Base-by-base conservation (phyloP, 2,113 vertebrate species). In the Halcyon senegalensis region DNA sequence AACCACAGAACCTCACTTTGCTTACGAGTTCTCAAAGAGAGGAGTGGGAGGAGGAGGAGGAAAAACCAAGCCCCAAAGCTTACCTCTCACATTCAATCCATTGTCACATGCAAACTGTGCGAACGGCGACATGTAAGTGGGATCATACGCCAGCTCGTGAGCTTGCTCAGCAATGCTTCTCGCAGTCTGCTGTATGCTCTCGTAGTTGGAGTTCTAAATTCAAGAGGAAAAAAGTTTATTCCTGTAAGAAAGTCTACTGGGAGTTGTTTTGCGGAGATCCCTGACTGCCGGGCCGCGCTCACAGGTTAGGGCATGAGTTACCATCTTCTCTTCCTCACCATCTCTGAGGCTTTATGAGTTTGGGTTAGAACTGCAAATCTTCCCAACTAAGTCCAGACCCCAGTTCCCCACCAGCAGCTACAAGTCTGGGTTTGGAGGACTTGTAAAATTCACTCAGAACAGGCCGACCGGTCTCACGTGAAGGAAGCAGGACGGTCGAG, bases 41-140 rank as follows among this genome's bases (percentile, higher is more conserved):
- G 55, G 44, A 81, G 48, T 8, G 35, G 89, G 90, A 78, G 48
- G 56, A 64, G 78, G 56, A 74, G 53, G 4, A n/a, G n/a, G n/a
- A 28, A 33, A 18, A 27, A 7, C 30, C 14, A 2, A 41, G 12
- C 27, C 30, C 13, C 33, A 7, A 25, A 16, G 1, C 37, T 98
- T 93, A 99, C 99, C 99, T 99, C 99, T 98, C 97, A 99, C 99
- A 97, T 99, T 99, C 98, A 99, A 95, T 46, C 99, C 99, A 27
- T 99, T 99, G 98, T 99, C 99, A 98, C 99, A 99, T 27, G 99
- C 99, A 88, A 99, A 99, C 98, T 99, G 99, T 97, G 99, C 99
- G 75, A 99, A 99, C 35, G 99, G 99, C 8, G 99, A 99, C 99
- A 99, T 99, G 93, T 99, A 99, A 90, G 99, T 99, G 91, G 99